phyloP scores from a whole-genome alignment of 2,888 invertebrate genomes.

The Tanypteryx hageni region DNA sequence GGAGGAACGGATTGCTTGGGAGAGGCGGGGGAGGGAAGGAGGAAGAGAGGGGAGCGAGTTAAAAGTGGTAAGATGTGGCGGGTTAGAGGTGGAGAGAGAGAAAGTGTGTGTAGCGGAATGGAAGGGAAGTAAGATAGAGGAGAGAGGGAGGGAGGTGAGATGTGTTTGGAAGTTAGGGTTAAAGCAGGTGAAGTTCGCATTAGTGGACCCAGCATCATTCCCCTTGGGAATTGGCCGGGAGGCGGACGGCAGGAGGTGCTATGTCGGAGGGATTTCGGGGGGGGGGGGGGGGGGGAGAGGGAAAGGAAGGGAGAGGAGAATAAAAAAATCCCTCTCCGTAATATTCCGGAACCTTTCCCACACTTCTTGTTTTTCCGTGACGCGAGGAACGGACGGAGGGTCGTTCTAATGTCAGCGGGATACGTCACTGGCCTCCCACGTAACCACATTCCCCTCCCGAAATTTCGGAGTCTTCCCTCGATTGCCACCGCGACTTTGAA shows the following conservation, averaged over 20 bases:
- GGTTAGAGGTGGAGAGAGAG: constrained; percentile 27
- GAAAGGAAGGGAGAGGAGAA: neutral
- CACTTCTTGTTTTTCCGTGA: neutral
- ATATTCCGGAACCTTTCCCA: constrained; percentile 11
- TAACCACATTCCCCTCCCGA: neutral
- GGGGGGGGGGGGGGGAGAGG: neutral
- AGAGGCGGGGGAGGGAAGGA: neutral
- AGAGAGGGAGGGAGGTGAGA: neutral
- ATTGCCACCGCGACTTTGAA: neutral
- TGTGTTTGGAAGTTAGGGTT: constrained; percentile 35
- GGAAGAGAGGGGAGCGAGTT: constrained; percentile 19
- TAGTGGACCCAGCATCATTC: constrained; percentile 36
- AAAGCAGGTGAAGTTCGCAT: constrained; percentile 41
- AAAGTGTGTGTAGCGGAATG: constrained; percentile 5
- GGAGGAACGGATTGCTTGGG: constrained; percentile 61
- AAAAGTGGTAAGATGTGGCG: neutral
- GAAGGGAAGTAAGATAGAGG: neutral
- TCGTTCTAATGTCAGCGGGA: constrained; percentile 33
- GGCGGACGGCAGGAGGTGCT: constrained; percentile 48
- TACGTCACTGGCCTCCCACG: constrained; percentile 22
- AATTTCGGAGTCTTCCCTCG: neutral
- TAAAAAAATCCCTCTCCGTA: neutral
- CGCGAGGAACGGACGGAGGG: neutral
- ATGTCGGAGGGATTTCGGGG: neutral
- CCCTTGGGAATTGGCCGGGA: constrained; percentile 40